These are phyloP conservation scores for Idaea straminata DNA, from an alignment of 2,888 invertebrate genomes.

Conservation along the genomic window DNA sequence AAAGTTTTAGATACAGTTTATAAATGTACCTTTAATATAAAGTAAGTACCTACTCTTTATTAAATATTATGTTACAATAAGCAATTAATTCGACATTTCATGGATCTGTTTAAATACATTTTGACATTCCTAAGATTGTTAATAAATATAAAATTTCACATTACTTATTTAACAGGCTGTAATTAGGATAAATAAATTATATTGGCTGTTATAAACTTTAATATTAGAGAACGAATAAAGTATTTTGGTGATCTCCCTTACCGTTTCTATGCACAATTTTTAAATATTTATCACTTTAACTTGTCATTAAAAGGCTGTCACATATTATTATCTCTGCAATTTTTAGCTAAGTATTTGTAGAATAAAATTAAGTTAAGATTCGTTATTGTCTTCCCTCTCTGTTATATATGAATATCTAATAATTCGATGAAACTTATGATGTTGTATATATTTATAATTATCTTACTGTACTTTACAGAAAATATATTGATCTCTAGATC, in stretches of 20 bases:
- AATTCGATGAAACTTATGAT: constrained; percentile 6
- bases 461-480: constrained; percentile 18
- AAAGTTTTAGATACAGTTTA: constrained; percentile 16
- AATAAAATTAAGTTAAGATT: neutral
- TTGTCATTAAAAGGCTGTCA: constrained; percentile 48
- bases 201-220: constrained; percentile 44
- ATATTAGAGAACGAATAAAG: constrained; percentile 22
- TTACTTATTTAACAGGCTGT: constrained; percentile 12
- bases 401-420: neutral
- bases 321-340: constrained; percentile 26
- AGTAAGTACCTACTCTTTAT: neutral
- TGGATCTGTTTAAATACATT: too few relatives aligned
- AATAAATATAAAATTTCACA: too few relatives aligned
- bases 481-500: constrained; percentile 7
- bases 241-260: constrained; percentile 33
- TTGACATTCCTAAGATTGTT: too few relatives aligned
- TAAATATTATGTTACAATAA: neutral
- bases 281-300: constrained; percentile 44
- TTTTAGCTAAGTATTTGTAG: constrained; percentile 2
- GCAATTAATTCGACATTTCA: too few relatives aligned
- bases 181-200: constrained; percentile 19
- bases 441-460: constrained; percentile 7
- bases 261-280: constrained; percentile 53
- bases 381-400: neutral
- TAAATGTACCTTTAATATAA: neutral